These are phyloP conservation scores for Ectropis crepuscularia DNA, from an alignment of 2,888 invertebrate species.

Conservation along the genomic window DNA sequence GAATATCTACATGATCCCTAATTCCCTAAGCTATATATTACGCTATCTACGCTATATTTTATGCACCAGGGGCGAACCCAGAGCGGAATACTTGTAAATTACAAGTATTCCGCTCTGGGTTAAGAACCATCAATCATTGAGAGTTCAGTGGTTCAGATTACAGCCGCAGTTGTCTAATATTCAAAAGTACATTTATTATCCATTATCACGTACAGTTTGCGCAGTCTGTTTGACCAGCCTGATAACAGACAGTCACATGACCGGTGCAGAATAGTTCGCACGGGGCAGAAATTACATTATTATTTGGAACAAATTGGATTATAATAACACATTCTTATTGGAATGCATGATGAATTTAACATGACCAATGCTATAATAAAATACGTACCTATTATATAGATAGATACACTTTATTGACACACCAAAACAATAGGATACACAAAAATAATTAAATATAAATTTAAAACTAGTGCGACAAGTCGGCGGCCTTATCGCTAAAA, in stretches of 20 bases:
- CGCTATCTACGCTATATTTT: too few species aligned
- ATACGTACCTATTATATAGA: too few species aligned
- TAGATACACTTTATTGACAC: too few species aligned
- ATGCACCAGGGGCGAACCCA: neutral
- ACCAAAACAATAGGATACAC: too few species aligned
- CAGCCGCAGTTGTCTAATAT: constrained; percentile 1
- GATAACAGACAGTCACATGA: constrained; percentile 33
- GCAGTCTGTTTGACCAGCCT: constrained; percentile 17
- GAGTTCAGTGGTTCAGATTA: neutral
- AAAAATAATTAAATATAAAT: too few species aligned
- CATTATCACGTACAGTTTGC: constrained; percentile 6
- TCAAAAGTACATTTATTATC: neutral
- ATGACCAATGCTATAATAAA: too few species aligned
- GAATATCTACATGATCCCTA: too few species aligned
- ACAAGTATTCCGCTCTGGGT: too few species aligned
- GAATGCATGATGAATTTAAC: neutral
- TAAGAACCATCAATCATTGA: constrained; percentile 3
- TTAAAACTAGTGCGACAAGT: too few species aligned
- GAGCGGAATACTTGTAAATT: neutral
- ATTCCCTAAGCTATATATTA: too few species aligned
- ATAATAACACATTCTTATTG: neutral
- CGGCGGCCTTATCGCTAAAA: too few species aligned
- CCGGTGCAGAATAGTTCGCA: constrained; percentile 6
- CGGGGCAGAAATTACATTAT: constrained; percentile 7
- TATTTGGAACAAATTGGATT: constrained; percentile 5